Conservation (phyloP, 2,113 vertebrate genomes). For the Dendrocopos noguchii region DNA sequence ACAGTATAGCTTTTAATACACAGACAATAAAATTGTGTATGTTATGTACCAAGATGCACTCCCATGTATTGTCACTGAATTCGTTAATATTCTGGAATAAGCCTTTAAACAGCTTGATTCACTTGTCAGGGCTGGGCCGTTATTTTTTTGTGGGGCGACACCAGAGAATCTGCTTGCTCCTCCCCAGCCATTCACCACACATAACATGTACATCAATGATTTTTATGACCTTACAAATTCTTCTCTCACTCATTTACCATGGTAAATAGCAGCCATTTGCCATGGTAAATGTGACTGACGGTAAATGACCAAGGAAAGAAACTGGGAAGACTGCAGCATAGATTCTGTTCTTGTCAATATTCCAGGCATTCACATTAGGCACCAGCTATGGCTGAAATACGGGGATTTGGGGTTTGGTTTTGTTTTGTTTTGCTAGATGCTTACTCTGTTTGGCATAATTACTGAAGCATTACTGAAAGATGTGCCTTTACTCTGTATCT, state of each 20-base stretch:
- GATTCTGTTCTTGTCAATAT: constrained; percentile 23
- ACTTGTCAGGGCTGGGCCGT: accelerated
- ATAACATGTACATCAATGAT: neutral
- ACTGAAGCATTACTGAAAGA: neutral
- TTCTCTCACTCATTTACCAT: neutral
- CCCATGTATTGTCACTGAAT: neutral
- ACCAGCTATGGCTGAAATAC: neutral
- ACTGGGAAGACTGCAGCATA: neutral
- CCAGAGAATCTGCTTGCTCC: neutral
- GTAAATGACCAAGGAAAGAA: neutral
- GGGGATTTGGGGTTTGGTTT: neutral
- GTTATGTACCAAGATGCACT: neutral
- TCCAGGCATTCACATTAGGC: neutral
- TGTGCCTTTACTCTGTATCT: neutral
- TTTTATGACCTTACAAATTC: constrained; percentile 26
- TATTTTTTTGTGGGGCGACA: neutral
- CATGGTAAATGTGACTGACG: neutral
- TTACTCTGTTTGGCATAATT: neutral
- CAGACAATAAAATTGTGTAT: neutral
- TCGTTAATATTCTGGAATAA: neutral
- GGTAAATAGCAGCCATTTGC: neutral
- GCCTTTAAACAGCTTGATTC: neutral
- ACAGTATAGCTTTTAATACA: neutral
- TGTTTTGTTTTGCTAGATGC: neutral
- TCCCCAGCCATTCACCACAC: neutral